These are phyloP conservation scores for Nicator chloris DNA, from an alignment of 2,113 vertebrate species.

Conservation along the genomic window DNA sequence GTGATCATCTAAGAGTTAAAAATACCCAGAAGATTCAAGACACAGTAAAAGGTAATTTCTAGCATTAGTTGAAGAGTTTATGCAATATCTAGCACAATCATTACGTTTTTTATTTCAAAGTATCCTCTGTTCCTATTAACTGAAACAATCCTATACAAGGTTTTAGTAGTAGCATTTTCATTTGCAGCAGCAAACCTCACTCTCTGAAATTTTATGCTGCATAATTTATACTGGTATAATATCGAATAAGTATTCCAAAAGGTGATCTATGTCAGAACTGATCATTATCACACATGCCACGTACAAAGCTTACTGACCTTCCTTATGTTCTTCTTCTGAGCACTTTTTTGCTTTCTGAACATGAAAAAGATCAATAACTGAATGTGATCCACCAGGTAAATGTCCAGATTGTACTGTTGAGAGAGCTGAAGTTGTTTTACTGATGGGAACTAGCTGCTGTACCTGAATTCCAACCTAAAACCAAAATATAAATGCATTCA, in stretches of 20 bases:
- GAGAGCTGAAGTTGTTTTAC: conserved; percentile 35
- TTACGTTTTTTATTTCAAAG: not conserved
- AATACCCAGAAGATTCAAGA: not conserved
- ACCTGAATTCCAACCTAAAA: conserved; percentile 89
- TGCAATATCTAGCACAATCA: not conserved
- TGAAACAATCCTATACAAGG: not conserved
- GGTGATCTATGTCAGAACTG: not conserved
- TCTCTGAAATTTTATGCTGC: not conserved
- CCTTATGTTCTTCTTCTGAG: conserved; percentile 65
- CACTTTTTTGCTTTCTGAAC: conserved; percentile 66
- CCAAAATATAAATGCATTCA: not conserved
- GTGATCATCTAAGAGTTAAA: not conserved
- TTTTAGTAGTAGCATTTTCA: not conserved
- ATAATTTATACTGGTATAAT: not conserved
- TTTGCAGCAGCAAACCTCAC: not conserved
- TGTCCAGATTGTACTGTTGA: conserved; percentile 49
- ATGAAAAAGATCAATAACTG: conserved; percentile 85
- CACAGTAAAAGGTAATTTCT: not conserved
- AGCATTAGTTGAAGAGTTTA: not conserved
- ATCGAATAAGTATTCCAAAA: not conserved
- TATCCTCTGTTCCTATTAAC: not conserved
- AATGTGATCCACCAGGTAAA: conserved; percentile 70
- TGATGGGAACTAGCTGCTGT: conserved; percentile 82
- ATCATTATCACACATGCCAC: not conserved
- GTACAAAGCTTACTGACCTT: conserved; percentile 63